Percentiles rank a stretch among this genome's conserved stretches.
phyloP scores from a whole-genome alignment of 2,113 vertebrate species.

The Anser cygnoides region DNA sequence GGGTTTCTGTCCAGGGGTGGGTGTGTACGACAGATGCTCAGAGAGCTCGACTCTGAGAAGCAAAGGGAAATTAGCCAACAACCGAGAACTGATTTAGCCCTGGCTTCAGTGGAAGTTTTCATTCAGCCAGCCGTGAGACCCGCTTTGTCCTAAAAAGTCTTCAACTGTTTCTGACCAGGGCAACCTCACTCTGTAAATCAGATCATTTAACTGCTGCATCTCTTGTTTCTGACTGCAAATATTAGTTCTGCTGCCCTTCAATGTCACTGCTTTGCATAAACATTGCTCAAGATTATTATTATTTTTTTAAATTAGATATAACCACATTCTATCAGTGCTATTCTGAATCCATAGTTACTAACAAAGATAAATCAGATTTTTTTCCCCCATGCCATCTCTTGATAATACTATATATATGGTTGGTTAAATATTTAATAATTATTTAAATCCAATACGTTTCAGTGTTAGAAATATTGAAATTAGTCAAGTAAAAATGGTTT shows the following conservation, averaged over 20 bases:
- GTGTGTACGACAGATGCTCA: neutral
- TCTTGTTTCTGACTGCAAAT: neutral
- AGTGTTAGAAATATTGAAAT: slow-evolving; percentile 68
- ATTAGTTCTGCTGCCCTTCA: neutral
- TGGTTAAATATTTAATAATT: slow-evolving; percentile 74
- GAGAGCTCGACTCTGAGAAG: neutral
- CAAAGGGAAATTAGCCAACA: neutral
- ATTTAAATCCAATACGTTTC: slow-evolving; percentile 70
- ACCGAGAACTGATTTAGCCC: neutral
- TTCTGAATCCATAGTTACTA: slow-evolving; percentile 46
- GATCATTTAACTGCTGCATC: neutral
- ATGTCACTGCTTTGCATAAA: neutral
- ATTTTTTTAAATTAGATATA: neutral
- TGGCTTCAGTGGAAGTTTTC: neutral
- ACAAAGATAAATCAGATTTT: slow-evolving; percentile 43
- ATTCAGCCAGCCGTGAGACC: neutral
- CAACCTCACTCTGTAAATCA: neutral
- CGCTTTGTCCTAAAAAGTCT: neutral
- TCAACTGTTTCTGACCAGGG: neutral
- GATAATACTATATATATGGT: neutral
- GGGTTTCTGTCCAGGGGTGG: neutral
- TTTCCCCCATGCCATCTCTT: neutral
- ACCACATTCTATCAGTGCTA: neutral
- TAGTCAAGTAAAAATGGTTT: slow-evolving; percentile 73
- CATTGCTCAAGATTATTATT: neutral